Evolutionary conservation across 2,797 vertebrate species (phyloP), one percentile per base, ranked within the genome.

Genomic region (Enteromius viviparus): DNA sequence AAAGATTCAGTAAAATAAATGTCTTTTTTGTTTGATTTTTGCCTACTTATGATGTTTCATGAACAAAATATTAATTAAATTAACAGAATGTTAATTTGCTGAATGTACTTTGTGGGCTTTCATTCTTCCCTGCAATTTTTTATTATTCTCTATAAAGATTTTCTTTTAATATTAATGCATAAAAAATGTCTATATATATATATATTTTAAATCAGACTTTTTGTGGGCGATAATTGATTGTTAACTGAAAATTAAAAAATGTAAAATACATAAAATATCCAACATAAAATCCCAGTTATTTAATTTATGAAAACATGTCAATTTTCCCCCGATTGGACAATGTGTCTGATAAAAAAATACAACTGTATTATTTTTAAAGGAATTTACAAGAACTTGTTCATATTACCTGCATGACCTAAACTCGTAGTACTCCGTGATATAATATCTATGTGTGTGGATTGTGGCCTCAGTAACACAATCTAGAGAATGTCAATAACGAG

Each of bases 401-500:
- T 53, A n/a, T 34, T 34, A 74, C 49, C 19, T 53, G 47, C 12
- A 37, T 47, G 23, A 15, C 8, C 53, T 45, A 26, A 65, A 51
- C 21, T 26, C 1, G n/a, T 12, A 51, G 26, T 65, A 3, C 58
- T 51, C 2, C 53, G 34, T 37, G 26, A 60, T 32, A 29, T 37
- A 3, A 26, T 29, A 51, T 47, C 14, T 34, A 51, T 14, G 11
- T 81, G 55, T 62, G 42, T 81, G 45, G 51, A 62, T 45, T 55
- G 21, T 65, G 29, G 47, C 68, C 40, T 70, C 11, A 0, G 40
- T 60, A 72, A 81, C 45, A 82, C 71, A 76, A 82, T 75, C 60
- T 23, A 60, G 26, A 68, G 64, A 68, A 77, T 68, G 64, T 58
- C 17, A 83, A 77, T n/a, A 65, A 77, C 26, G 4, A 82, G 37